phyloP scores from a whole-genome alignment of 2,888 invertebrate genomes.

The Mamestra brassicae region DNA sequence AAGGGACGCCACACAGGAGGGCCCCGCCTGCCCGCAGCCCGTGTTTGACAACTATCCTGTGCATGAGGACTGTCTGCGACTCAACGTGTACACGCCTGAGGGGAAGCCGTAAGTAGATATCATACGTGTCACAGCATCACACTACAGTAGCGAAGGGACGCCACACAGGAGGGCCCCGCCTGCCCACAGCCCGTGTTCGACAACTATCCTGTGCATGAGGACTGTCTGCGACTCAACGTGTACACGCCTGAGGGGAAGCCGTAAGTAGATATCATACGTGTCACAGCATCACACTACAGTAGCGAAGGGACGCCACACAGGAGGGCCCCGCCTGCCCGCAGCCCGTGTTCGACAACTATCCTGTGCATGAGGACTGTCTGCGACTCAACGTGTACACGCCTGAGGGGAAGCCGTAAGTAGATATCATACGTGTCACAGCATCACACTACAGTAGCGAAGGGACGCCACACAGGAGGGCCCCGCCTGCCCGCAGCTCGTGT shows the following conservation, averaged over 20 bases:
- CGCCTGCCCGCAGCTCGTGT: conserved; percentile 89
- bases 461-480: conserved; percentile 79
- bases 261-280: conserved; percentile 45
- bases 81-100: conserved; percentile 91
- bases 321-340: conserved; percentile 91
- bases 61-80: conserved; percentile 92
- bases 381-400: conserved; percentile 92
- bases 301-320: too few species aligned
- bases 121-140: too few species aligned
- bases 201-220: conserved; percentile 88
- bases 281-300: too few species aligned
- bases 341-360: conserved; percentile 74
- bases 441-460: too few species aligned
- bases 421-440: too few species aligned
- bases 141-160: too few species aligned
- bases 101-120: conserved; percentile 61
- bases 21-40: conserved; percentile 91
- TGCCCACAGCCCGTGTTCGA: conserved; percentile 88
- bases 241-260: conserved; percentile 81
- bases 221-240: conserved; percentile 92
- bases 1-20: conserved; percentile 90
- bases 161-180: conserved; percentile 83
- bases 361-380: conserved; percentile 92
- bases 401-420: conserved; percentile 61
- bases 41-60: conserved; percentile 74